Conservation (phyloP, 2,888 invertebrate species). For the Himalopsyche tibetana region DNA sequence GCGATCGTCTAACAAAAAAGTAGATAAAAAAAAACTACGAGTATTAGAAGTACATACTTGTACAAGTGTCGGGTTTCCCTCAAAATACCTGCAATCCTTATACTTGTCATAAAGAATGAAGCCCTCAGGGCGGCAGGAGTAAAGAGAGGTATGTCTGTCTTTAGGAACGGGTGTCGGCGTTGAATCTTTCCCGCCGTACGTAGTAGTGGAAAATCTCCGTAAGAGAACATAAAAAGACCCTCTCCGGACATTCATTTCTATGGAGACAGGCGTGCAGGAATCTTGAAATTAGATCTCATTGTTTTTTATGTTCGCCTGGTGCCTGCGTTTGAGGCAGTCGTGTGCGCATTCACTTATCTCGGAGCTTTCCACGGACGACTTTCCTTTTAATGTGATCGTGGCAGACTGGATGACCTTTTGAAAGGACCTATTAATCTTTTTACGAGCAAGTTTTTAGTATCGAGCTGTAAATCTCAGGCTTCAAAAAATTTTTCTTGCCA, state of each 20-base stretch:
- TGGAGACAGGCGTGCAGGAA: slow-evolving; percentile 63
- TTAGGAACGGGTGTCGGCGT: neutral
- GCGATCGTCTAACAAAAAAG: slow-evolving; percentile 20
- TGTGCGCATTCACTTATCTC: slow-evolving; percentile 48
- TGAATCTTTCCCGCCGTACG: slow-evolving; percentile 1
- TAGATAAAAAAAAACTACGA: slow-evolving; percentile 46
- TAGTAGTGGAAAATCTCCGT: slow-evolving; percentile 55
- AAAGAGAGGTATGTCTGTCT: slow-evolving; percentile 4
- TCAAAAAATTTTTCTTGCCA: slow-evolving; percentile 36
- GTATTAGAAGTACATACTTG: slow-evolving; percentile 36
- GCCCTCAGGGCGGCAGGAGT: slow-evolving; percentile 5
- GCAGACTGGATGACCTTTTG: slow-evolving; percentile 49
- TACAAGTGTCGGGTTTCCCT: slow-evolving; percentile 42
- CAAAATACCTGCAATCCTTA: slow-evolving; percentile 34
- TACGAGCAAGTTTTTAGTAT: slow-evolving; percentile 50
- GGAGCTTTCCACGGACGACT: slow-evolving; percentile 13
- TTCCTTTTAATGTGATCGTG: slow-evolving; percentile 24
- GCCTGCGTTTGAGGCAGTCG: slow-evolving; percentile 48
- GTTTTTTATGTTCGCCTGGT: slow-evolving; percentile 62
- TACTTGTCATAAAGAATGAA: slow-evolving; percentile 27
- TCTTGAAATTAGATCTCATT: slow-evolving; percentile 65
- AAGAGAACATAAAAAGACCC: slow-evolving; percentile 58
- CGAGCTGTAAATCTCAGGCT: slow-evolving; percentile 41
- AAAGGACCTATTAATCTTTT: slow-evolving; percentile 57
- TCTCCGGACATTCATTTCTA: slow-evolving; percentile 60